phyloP scores from a whole-genome alignment of 2,113 vertebrate species.

The Cardinalis cardinalis region DNA sequence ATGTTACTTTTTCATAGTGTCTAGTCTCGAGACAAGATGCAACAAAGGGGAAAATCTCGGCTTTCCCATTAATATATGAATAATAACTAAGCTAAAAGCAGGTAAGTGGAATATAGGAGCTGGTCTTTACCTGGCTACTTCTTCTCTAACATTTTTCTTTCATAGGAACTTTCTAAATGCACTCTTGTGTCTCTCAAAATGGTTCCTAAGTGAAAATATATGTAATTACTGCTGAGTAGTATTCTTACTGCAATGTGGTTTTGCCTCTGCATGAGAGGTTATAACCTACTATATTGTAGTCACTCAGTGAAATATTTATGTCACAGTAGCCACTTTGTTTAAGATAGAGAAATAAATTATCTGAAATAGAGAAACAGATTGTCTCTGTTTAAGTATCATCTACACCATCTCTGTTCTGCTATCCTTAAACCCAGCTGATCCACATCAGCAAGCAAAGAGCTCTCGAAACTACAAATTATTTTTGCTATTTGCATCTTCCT shows the following conservation, averaged over 20 bases:
- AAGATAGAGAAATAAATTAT: neutral
- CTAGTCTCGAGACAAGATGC: neutral
- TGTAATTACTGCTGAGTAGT: neutral
- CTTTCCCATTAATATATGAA: neutral
- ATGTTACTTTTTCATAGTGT: neutral
- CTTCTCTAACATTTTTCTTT: neutral
- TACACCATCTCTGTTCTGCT: neutral
- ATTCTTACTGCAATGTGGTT: neutral
- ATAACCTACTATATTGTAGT: neutral
- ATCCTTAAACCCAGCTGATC: neutral
- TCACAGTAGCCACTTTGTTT: neutral
- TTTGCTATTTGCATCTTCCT: neutral
- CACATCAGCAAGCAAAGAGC: neutral
- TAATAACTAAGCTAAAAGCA: neutral
- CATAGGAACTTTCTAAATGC: neutral
- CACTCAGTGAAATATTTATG: neutral
- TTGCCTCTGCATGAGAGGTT: neutral
- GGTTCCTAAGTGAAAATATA: neutral
- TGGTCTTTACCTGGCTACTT: neutral
- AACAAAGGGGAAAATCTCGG: neutral
- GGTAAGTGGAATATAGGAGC: neutral
- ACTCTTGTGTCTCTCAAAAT: neutral
- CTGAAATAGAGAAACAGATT: neutral
- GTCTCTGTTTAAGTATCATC: neutral
- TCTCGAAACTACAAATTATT: neutral